Evolutionary conservation across 64 coral and sea anemone species (phyloP), one percentile per base, ranked within the genome.

Genomic region (Acropora yongei): DNA sequence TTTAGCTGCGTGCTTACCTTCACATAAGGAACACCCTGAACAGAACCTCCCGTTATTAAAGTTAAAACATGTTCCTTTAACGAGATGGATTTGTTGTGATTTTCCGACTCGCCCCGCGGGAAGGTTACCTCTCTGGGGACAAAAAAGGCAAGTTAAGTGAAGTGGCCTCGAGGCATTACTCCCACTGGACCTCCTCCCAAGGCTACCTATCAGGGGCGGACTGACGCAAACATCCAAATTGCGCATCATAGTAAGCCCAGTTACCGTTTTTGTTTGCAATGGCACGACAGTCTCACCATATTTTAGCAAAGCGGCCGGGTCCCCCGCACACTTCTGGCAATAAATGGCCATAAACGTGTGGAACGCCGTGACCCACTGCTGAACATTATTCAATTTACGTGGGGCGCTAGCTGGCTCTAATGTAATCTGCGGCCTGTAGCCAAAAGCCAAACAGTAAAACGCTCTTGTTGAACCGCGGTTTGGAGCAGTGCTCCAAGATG

Each of bases 121-220:
- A 63, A 10, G 58, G 58, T 63, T 63, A 63, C 58, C 58, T 63
- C 58, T 44, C 51, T 42, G 57, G 44, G 76, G 44, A 78, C 43
- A 0, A 78, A 78, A 78, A 78, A 47, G 17, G 48, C 44, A 47
- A 47, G 76, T 49, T 46, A 47, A 40, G 3, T 78, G 76, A 47
- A 57, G 43, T 49, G 49, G 81, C 81, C 81, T 84, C 43, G 44
- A 86, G 65, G 67, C 83, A 86, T 72, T 74, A 72, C 47, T 86
- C 83, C 65, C 83, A 86, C 41, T 86, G 83, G 47, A 86, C 83
- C n/a, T 42, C 63, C 45, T 86, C 67, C 83, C 83, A 86, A 45
- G 44, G 83, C 10, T 72, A 72, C 40, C 63, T 44, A 69, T 74
- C 83, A 9, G 68, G 83, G 83, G 83, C 83, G 65, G 83, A 86